Percentiles rank a stretch among this genome's conserved stretches.
These are phyloP conservation scores for Dilophus febrilis DNA, from an alignment of 2,888 invertebrate species.

Conservation along the genomic window DNA sequence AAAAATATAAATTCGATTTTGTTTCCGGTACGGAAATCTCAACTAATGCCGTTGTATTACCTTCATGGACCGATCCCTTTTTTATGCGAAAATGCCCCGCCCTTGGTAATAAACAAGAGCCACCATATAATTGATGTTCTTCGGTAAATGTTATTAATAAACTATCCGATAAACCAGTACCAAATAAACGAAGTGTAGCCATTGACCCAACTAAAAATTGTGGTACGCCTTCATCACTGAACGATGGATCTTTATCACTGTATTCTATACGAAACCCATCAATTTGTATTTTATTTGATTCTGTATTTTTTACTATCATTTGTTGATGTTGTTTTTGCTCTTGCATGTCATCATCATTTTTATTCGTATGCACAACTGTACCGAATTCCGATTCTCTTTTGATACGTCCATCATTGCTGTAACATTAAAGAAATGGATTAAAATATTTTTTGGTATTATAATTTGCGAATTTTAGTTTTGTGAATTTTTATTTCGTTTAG, in stretches of 20 bases:
- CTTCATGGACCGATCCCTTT: constrained; percentile 23
- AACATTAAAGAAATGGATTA: too few species aligned
- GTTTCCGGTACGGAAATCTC: constrained; percentile 34
- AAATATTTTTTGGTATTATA: too few species aligned
- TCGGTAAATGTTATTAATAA: constrained; percentile 59
- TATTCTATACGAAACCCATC: constrained; percentile 20
- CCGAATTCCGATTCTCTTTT: too few species aligned
- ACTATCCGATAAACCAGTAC: constrained; percentile 43
- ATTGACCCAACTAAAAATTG: constrained; percentile 42
- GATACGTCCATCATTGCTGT: too few species aligned
- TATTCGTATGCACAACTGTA: too few species aligned
- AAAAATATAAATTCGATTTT: constrained; percentile 32
- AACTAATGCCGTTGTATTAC: constrained; percentile 35
- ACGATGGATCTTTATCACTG: constrained; percentile 14
- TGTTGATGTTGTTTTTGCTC: too few species aligned
- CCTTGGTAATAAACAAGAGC: constrained; percentile 42
- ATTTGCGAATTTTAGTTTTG: too few species aligned
- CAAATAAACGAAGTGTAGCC: constrained; percentile 55
- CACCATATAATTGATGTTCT: constrained; percentile 33
- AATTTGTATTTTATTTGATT: constrained; percentile 5
- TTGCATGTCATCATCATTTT: too few species aligned
- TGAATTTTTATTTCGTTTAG: too few species aligned
- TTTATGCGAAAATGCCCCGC: constrained; percentile 28
- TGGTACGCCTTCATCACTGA: constrained; percentile 38
- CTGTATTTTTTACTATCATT: too few species aligned